Conservation (phyloP, 2,113 vertebrate species). For the Thermophis baileyi region DNA sequence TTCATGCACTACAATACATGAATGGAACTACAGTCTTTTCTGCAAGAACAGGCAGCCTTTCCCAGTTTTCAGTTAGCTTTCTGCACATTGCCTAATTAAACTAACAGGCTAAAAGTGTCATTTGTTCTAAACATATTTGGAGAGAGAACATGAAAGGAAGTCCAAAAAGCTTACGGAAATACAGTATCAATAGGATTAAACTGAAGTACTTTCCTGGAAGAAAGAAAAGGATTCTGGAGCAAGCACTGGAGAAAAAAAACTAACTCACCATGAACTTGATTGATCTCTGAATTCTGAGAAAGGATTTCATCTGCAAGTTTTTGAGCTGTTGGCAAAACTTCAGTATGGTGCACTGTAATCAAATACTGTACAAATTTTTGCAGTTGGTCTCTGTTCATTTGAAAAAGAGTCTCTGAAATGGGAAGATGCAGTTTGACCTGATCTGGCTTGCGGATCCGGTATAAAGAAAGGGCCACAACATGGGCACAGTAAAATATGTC, state of each 20-base stretch:
- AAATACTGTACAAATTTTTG: slow-evolving; percentile 99
- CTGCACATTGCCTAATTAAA: not conserved
- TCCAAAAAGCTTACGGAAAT: not conserved
- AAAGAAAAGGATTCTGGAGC: not conserved
- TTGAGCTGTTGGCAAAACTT: slow-evolving; percentile 97
- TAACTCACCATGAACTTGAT: slow-evolving; percentile 96
- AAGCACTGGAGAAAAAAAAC: not conserved
- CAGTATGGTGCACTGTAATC: slow-evolving; percentile 97
- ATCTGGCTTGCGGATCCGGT: slow-evolving; percentile 96
- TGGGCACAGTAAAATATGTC: slow-evolving; percentile 99
- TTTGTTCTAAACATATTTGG: not conserved
- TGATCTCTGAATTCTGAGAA: slow-evolving; percentile 98
- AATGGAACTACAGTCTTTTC: not conserved
- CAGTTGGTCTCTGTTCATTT: slow-evolving; percentile 98
- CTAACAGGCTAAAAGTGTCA: not conserved
- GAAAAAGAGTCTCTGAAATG: slow-evolving; percentile 98
- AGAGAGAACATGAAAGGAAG: not conserved
- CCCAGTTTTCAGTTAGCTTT: not conserved
- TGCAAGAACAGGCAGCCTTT: not conserved
- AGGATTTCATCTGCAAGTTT: slow-evolving; percentile 98
- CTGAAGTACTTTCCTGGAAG: not conserved
- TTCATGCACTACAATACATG: not conserved
- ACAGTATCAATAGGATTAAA: not conserved
- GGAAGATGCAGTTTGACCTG: slow-evolving; percentile 98
- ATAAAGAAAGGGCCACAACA: slow-evolving; percentile 95